Evolutionary conservation across 2,888 invertebrate genomes (phyloP).

Genomic region (Eristalis pertinax): DNA sequence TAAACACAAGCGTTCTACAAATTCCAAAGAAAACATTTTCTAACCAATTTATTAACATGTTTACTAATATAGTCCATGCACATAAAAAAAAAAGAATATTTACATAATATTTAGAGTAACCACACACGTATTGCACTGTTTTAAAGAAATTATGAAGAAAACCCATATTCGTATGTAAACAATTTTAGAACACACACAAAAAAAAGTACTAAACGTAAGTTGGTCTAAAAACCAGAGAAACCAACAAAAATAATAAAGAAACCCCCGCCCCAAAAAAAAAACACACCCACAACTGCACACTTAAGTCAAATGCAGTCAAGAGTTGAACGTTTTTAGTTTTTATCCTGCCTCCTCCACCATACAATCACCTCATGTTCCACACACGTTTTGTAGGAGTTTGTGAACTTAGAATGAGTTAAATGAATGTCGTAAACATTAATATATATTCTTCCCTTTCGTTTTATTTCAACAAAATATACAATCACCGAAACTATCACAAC

Average conservation of each 20-base stretch:
- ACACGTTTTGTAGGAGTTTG: constrained; percentile 58
- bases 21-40: constrained; percentile 19
- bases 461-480: constrained; percentile 40
- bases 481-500: constrained; percentile 21
- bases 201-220: constrained; percentile 60
- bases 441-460: constrained; percentile 36
- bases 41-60: constrained; percentile 45
- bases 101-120: constrained; percentile 20
- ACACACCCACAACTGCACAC: constrained; percentile 68
- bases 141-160: constrained; percentile 4
- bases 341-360: constrained; percentile 11
- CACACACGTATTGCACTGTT: constrained; percentile 60
- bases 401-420: constrained; percentile 47
- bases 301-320: constrained; percentile 64
- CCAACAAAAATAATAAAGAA: not conserved
- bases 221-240: constrained; percentile 23
- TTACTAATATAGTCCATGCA: constrained; percentile 63
- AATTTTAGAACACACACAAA: constrained; percentile 47
- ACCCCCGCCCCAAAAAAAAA: not conserved
- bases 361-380: constrained; percentile 41
- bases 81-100: constrained; percentile 40
- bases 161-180: constrained; percentile 8
- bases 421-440: constrained; percentile 64
- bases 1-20: constrained; percentile 11
- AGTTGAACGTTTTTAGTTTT: constrained; percentile 29